Percentiles rank a stretch among this genome's conserved stretches.
phyloP scores from a whole-genome alignment of 2,113 vertebrate genomes.

The Poecilia latipinna region DNA sequence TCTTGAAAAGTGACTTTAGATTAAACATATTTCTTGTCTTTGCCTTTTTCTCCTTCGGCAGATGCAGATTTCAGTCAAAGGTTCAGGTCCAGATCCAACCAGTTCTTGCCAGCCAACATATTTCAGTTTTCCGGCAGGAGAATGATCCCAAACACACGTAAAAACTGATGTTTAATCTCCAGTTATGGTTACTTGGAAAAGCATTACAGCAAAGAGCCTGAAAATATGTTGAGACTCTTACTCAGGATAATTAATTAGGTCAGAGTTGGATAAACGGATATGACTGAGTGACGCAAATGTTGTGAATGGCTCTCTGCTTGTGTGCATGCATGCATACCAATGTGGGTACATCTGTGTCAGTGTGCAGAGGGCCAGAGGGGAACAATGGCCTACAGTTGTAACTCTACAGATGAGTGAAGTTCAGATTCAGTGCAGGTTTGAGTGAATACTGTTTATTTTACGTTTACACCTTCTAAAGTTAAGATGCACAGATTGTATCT shows the following conservation, averaged over 20 bases:
- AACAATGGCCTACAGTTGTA: neutral
- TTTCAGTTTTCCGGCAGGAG: neutral
- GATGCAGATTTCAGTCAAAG: no score
- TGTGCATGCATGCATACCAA: constrained; percentile 25
- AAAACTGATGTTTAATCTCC: constrained; percentile 26
- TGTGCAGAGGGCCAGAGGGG: constrained; percentile 1
- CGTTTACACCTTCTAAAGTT: neutral
- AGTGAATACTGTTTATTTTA: neutral
- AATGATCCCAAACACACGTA: neutral
- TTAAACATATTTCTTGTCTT: no score
- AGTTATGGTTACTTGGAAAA: constrained; percentile 37
- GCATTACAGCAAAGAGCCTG: constrained; percentile 54
- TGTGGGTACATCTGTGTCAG: constrained; percentile 16
- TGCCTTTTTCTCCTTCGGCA: no score
- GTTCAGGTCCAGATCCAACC: no score
- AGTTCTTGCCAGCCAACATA: neutral
- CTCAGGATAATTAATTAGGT: constrained; percentile 63
- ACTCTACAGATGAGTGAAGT: neutral
- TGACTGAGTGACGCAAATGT: constrained; percentile 60
- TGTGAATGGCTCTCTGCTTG: constrained; percentile 26
- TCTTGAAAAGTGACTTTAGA: no score
- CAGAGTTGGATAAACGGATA: constrained; percentile 69
- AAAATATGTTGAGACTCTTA: constrained; percentile 76
- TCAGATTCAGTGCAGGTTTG: neutral
- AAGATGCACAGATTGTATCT: no score